These are phyloP conservation scores for Cryptocheilus praepositus DNA, from an alignment of 2,888 invertebrate genomes.

Conservation along the genomic window DNA sequence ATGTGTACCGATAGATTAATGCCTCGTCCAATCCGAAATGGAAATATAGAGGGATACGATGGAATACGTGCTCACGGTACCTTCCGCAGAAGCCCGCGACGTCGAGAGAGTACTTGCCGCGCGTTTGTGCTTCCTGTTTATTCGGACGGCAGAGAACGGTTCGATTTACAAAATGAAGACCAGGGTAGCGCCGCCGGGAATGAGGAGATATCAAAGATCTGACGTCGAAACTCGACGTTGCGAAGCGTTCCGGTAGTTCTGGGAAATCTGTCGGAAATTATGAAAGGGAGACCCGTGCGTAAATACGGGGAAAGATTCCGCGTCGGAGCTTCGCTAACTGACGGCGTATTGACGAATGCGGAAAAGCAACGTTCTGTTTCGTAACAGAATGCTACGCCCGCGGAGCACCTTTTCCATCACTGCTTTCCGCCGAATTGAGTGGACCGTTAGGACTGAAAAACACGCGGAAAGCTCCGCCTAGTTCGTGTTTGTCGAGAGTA, in stretches of 20 bases:
- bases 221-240: too few species aligned
- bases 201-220: too few species aligned
- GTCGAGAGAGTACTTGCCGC: slow-evolving; percentile 3
- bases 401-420: slow-evolving; percentile 19
- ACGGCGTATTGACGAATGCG: too few species aligned
- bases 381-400: slow-evolving; percentile 15
- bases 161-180: slow-evolving; percentile 7
- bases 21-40: slow-evolving; percentile 4
- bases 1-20: slow-evolving; percentile 20
- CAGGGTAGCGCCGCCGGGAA: too few species aligned
- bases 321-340: too few species aligned
- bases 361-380: not conserved
- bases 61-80: slow-evolving; percentile 7
- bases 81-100: slow-evolving; percentile 4
- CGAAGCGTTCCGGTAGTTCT: too few species aligned
- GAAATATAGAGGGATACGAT: slow-evolving; percentile 1
- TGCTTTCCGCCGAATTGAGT: slow-evolving; percentile 17
- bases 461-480: not conserved
- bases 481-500: not conserved
- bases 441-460: slow-evolving; percentile 23
- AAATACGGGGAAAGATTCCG: too few species aligned
- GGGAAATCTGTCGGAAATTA: too few species aligned
- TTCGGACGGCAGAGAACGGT: not conserved
- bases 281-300: too few species aligned
- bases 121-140: slow-evolving; percentile 8